Conservation (phyloP, 2,888 invertebrate species). For the Orthosia gracilis region DNA sequence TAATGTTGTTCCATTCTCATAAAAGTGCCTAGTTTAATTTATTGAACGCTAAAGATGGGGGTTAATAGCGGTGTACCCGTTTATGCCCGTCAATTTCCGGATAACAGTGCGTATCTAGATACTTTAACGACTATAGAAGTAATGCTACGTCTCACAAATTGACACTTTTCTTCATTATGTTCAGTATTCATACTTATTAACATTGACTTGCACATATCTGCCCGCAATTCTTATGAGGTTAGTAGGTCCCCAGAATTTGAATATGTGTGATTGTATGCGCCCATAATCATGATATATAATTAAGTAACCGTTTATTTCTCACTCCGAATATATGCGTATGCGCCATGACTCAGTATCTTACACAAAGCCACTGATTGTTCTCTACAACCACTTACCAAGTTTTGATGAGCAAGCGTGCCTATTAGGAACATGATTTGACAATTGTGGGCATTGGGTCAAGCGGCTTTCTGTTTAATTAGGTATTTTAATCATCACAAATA, state of each 20-base stretch:
- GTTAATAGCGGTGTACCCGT: constrained; percentile 38
- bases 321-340: constrained; percentile 38
- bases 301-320: constrained; percentile 58
- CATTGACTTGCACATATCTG: constrained; percentile 52
- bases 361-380: constrained; percentile 66
- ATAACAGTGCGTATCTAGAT: constrained; percentile 8
- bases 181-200: constrained; percentile 20
- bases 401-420: constrained; percentile 55
- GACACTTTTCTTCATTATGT: neutral
- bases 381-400: constrained; percentile 49
- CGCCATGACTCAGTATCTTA: constrained; percentile 57
- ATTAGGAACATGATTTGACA: constrained; percentile 84
- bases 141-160: neutral
- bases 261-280: constrained; percentile 40
- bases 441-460: constrained; percentile 73
- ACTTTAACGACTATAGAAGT: neutral
- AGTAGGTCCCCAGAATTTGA: constrained; percentile 52
- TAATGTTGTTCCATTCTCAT: constrained; percentile 32
- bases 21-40: constrained; percentile 43
- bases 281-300: constrained; percentile 57
- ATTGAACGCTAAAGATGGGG: constrained; percentile 21
- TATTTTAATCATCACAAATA: constrained; percentile 46
- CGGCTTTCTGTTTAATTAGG: constrained; percentile 73
- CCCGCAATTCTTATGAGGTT: constrained; percentile 37
- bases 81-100: constrained; percentile 22